Percentiles rank a stretch among this genome's conserved stretches.
These are phyloP conservation scores for Clarias pachynema DNA, from an alignment of 2,797 vertebrate genomes.

Conservation along the genomic window DNA sequence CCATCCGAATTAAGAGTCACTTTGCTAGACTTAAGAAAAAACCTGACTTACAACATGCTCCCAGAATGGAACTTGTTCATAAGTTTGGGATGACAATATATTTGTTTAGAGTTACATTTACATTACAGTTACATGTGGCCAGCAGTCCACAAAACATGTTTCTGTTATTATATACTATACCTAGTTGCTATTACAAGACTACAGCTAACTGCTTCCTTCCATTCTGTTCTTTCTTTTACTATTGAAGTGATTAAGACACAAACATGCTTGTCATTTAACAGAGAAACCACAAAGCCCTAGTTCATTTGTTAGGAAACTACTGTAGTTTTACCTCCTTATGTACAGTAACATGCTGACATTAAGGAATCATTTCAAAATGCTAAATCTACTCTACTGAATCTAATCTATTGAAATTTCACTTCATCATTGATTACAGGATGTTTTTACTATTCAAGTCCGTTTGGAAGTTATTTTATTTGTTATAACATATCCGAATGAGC, in stretches of 20 bases:
- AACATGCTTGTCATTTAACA: not conserved
- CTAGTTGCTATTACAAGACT: not conserved
- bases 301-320: not conserved
- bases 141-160: not conserved
- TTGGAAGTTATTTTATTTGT: not conserved
- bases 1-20: too few relatives aligned
- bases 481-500: not conserved
- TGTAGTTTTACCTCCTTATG: not conserved
- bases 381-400: not conserved
- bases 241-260: not conserved
- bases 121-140: not conserved
- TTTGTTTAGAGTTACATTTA: not conserved
- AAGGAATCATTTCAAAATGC: not conserved
- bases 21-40: too few relatives aligned
- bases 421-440: too few relatives aligned
- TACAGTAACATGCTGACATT: too few relatives aligned
- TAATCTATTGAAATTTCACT: not conserved
- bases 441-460: not conserved
- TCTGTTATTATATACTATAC: not conserved
- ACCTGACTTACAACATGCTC: too few relatives aligned
- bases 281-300: not conserved
- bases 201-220: not conserved
- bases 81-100: too few relatives aligned
- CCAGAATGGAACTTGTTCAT: too few relatives aligned
- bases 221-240: not conserved